These are phyloP conservation scores for Bugula neritina DNA, from an alignment of 2,888 invertebrate genomes.

Conservation along the genomic window DNA sequence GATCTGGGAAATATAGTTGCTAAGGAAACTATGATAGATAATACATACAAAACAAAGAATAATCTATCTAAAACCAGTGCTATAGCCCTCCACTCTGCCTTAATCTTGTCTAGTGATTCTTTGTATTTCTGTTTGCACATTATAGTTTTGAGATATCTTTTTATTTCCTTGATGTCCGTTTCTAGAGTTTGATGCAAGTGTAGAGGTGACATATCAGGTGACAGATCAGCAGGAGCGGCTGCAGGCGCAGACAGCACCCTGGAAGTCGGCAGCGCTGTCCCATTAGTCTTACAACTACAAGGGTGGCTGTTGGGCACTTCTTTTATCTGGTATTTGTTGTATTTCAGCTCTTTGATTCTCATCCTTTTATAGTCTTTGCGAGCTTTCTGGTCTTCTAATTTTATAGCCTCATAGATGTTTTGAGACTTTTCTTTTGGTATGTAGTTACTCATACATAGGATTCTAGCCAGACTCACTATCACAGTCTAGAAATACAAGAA, in stretches of 20 bases:
- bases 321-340: slow-evolving; percentile 12
- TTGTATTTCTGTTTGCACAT: slow-evolving; percentile 2
- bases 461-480: slow-evolving; percentile 1
- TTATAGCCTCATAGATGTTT: neutral
- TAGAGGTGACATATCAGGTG: slow-evolving; percentile 23
- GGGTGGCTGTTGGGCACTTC: neutral
- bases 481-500: slow-evolving; percentile 4
- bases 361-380: neutral
- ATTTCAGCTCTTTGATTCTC: slow-evolving; percentile 14
- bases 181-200: slow-evolving; percentile 6
- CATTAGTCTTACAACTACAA: slow-evolving; percentile 9
- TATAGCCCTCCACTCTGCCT: slow-evolving; percentile 21
- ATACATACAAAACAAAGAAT: slow-evolving; percentile 23
- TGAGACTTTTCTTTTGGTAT: slow-evolving; percentile 19
- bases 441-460: slow-evolving; percentile 25
- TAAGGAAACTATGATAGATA: slow-evolving; percentile 17
- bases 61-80: slow-evolving; percentile 19
- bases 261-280: neutral
- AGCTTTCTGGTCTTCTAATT: neutral
- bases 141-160: neutral
- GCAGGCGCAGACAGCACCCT: neutral
- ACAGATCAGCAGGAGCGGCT: neutral
- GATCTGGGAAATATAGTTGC: slow-evolving; percentile 19
- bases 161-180: slow-evolving; percentile 9
- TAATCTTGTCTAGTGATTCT: neutral